Evolutionary conservation across 2,888 invertebrate genomes (phyloP), one percentile per base, ranked within the genome.

Genomic region (Pristionchus maxplancki): DNA sequence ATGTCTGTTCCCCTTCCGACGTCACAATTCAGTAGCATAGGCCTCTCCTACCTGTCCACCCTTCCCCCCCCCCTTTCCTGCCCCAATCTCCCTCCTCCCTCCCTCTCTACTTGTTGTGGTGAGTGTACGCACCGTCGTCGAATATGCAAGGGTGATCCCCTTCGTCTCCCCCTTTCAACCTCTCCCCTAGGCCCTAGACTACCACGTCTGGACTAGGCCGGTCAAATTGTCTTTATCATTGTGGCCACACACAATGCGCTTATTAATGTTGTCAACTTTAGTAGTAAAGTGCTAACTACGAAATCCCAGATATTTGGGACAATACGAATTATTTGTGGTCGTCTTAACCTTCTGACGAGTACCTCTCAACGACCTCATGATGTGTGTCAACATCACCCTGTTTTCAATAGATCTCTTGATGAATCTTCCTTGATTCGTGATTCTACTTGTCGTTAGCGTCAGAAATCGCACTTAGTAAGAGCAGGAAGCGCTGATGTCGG

Each of bases 101-200:
- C 34, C 31, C 74, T 58, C 71, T 74, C 81, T 67, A 58, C 58
- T 78, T 83, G 84, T 81, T 82, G 81, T 81, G 28, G 48, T 50
- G 50, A 48, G 48, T 81, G 81, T n/a, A n/a, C 81, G 50, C 81
- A 81, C 81, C 34, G 58, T 58, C 37, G 58, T 83, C 50, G 50
- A 50, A 83, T 83, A 58, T 83, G 34, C 53, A 58, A 50, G 83
- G 78, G 78, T 78, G 78, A 78, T 78, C 78, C 78, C 50, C 34
- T 83, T 58, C 83, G 34, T 83, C 58, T 37, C 83, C 34, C 13
- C 50, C 81, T 50, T 40, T 48, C 31, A 40, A 82, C 48, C 28
- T 4, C 81, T n/a, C 24, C 37, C 37, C 81, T 31, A 31, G 3
- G 40, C n/a, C n/a, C n/a, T n/a, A n/a, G n/a, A n/a, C n/a, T n/a